Evolutionary conservation across 2,113 vertebrate genomes (phyloP), one percentile per base, ranked within the genome.

Genomic region (Gallinago jamesoni): DNA sequence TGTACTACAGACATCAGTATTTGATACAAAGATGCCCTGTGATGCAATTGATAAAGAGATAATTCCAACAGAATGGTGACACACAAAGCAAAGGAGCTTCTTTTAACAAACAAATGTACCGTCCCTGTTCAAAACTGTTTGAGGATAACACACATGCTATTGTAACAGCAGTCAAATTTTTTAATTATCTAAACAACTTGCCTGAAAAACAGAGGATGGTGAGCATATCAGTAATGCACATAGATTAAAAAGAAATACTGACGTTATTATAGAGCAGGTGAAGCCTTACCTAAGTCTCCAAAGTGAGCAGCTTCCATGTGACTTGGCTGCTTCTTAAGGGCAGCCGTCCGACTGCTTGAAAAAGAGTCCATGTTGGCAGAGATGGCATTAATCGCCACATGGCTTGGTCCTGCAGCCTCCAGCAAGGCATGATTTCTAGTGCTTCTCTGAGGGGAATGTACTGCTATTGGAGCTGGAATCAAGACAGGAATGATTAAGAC

Each of bases 341-440:
- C 99, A 87, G 99, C 99, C 2, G 99, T 99, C 87, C 99, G 99
- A 70, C 99, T 99, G 33, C 99, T 99, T 48, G 99, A 99, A 22
- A 99, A 99, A 23, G 99, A 99, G 97, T 99, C 99, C 99, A 99
- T 99, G 98, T 99, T 99, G 96, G 99, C 99, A 24, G 99, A 99
- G 98, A 99, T 99, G 98, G 99, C 99, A 63, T 98, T 99, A 97
- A 99, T 99, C 57, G 99, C 99, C 98, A 99, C 99, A 93, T 99
- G 99, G 98, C 99, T 99, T 96, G 99, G 99, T 98, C 99, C 99
- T 17, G 99, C 99, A 62, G 99, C 99, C 89, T 99, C 99, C 98
- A 99, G 98, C 97, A 99, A 98, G 94, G 99, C 99, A 97, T 99
- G 98, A 96, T 99, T 99, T 87, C 98, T 98, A 86, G 98, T 97